phyloP scores from a whole-genome alignment of 1,140 invertebrate genomes.

The Adelges cooleyi region DNA sequence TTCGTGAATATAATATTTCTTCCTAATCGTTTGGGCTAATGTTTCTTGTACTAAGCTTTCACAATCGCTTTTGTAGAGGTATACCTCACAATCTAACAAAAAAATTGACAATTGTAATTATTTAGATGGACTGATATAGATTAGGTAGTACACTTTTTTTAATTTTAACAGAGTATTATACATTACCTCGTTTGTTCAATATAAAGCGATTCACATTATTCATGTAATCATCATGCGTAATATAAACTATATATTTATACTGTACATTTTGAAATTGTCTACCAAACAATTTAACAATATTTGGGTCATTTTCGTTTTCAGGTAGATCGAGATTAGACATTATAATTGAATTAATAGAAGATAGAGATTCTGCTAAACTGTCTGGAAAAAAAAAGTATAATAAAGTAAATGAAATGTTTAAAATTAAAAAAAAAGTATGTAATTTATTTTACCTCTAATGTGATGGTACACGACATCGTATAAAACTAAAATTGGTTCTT shows the following conservation, averaged over 20 bases:
- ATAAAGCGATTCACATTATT: constrained; percentile 19
- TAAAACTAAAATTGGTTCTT: constrained; percentile 49
- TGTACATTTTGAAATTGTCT: background rate
- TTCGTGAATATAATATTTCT: constrained; percentile 71
- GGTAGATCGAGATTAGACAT: constrained; percentile 4
- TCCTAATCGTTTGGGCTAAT: constrained; percentile 46
- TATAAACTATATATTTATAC: constrained; percentile 14
- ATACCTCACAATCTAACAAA: constrained; percentile 2
- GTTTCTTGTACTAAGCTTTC: background rate
- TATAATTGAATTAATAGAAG: background rate
- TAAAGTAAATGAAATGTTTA: background rate
- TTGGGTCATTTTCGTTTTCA: background rate
- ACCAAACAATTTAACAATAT: background rate
- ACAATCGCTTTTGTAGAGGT: constrained; percentile 1
- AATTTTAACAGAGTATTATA: too few relatives aligned
- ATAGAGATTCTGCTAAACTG: background rate
- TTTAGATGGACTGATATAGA: too few relatives aligned
- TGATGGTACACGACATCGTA: constrained; percentile 62
- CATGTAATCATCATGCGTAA: background rate
- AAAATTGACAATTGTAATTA: too few relatives aligned
- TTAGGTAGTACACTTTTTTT: too few relatives aligned
- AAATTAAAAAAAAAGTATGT: background rate
- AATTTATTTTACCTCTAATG: constrained; percentile 43
- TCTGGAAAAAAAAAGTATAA: background rate
- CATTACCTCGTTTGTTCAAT: background rate